Conservation (phyloP, 2,797 vertebrate genomes). For the Platalea minor region DNA sequence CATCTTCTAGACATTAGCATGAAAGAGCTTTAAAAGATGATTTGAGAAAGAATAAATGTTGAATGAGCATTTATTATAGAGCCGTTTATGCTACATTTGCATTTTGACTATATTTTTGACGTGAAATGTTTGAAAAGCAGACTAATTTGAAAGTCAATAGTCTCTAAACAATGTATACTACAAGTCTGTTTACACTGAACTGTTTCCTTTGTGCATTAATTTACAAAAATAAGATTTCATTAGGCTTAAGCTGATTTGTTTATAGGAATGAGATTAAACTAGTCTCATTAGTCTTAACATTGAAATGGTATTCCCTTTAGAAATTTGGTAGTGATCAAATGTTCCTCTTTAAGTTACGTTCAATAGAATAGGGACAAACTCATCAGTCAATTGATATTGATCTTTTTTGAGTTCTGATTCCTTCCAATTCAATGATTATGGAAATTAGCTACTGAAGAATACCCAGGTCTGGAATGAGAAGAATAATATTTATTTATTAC, state of each 20-base stretch:
- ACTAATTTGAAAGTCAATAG: conserved; percentile 77
- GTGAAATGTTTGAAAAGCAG: conserved; percentile 67
- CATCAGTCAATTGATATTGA: neutral
- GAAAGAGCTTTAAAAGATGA: conserved; percentile 93
- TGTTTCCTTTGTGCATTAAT: conserved; percentile 65
- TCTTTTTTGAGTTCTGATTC: neutral
- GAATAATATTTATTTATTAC: neutral
- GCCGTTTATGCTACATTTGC: conserved; percentile 84
- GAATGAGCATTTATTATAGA: conserved; percentile 89
- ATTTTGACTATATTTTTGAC: conserved; percentile 76
- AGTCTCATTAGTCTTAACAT: conserved; percentile 31
- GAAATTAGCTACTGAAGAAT: neutral
- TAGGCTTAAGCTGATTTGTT: conserved; percentile 65
- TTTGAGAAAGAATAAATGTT: conserved; percentile 88
- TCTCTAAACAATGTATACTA: conserved; percentile 67
- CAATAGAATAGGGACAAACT: neutral
- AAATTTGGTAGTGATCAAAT: conserved; percentile 37
- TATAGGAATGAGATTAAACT: conserved; percentile 54
- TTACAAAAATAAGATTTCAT: conserved; percentile 69
- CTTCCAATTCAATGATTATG: neutral
- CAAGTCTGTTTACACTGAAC: conserved; percentile 70
- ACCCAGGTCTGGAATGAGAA: neutral
- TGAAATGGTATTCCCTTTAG: conserved; percentile 33
- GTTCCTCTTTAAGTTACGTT: neutral
- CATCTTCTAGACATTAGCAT: conserved; percentile 98